Conservation (phyloP, 2,797 vertebrate species). For the Psittacula derbiana region DNA sequence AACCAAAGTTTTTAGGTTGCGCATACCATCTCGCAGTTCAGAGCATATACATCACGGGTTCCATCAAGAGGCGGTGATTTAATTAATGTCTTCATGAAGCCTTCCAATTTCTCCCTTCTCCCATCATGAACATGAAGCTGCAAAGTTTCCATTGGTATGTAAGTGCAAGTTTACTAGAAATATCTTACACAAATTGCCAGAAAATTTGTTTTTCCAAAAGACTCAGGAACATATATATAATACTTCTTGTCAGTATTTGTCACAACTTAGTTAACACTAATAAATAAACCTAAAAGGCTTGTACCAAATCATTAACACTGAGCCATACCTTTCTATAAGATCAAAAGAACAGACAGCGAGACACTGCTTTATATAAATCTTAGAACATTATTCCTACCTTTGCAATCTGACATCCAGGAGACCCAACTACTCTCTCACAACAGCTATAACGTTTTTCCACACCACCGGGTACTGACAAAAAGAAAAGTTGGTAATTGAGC, state of each 20-base stretch:
- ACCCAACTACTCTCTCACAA: conserved; percentile 82
- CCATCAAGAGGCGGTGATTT: conserved; percentile 27
- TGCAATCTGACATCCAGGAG: conserved; percentile 81
- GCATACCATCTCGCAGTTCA: conserved; percentile 78
- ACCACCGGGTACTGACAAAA: conserved; percentile 78
- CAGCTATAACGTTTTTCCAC: conserved; percentile 83
- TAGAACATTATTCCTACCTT: conserved; percentile 70
- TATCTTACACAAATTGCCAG: neutral
- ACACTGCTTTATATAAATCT: neutral
- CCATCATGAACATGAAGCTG: conserved; percentile 85
- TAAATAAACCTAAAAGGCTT: neutral
- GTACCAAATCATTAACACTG: neutral
- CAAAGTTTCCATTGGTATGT: neutral
- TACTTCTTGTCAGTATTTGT: neutral
- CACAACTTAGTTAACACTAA: neutral
- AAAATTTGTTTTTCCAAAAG: neutral
- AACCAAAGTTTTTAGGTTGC: neutral
- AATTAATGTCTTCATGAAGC: conserved; percentile 76
- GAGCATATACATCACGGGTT: conserved; percentile 78
- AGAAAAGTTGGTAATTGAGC: neutral
- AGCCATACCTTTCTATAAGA: neutral
- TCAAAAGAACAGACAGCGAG: neutral
- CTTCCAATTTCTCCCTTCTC: conserved; percentile 73
- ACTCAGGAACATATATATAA: neutral
- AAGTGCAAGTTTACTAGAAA: neutral